Percentiles rank a stretch among this genome's conserved stretches.
phyloP scores from a whole-genome alignment of 2,797 vertebrate genomes.

The Sebastes iracundus region DNA sequence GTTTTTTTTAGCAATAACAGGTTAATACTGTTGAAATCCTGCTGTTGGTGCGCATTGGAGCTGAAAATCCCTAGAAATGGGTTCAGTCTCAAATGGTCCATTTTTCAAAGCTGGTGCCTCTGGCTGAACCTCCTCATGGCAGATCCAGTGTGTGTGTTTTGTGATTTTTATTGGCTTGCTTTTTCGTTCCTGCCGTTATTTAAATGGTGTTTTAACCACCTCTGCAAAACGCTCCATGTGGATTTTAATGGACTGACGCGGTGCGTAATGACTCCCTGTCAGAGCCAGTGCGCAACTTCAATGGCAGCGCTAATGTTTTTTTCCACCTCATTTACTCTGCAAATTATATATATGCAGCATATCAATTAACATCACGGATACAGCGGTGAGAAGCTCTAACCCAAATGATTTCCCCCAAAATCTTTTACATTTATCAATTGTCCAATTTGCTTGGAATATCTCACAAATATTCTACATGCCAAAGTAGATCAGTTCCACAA shows the following conservation, averaged over 20 bases:
- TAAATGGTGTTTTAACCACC: constrained; percentile 65
- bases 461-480: no score
- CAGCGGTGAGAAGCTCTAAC: constrained; percentile 16
- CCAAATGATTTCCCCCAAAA: constrained; percentile 26
- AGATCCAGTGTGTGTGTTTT: neutral
- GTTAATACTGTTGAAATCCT: no score
- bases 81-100: constrained; percentile 27
- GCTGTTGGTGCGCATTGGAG: constrained; percentile 16
- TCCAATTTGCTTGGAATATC: neutral
- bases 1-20: no score
- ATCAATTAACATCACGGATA: constrained; percentile 51
- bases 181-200: constrained; percentile 57
- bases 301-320: constrained; percentile 55
- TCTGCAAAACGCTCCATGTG: constrained; percentile 67
- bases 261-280: constrained; percentile 69
- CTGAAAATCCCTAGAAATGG: constrained; percentile 35
- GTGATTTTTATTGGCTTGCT: constrained; percentile 61
- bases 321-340: constrained; percentile 62
- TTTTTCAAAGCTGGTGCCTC: constrained; percentile 26
- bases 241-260: constrained; percentile 76
- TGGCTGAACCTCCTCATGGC: neutral
- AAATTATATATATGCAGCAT: constrained; percentile 57
- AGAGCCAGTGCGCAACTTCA: constrained; percentile 49
- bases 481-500: no score
- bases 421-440: constrained; percentile 41